Conservation (phyloP, 92 coral and sea anemone species). For the Epizoanthus ramosus region DNA sequence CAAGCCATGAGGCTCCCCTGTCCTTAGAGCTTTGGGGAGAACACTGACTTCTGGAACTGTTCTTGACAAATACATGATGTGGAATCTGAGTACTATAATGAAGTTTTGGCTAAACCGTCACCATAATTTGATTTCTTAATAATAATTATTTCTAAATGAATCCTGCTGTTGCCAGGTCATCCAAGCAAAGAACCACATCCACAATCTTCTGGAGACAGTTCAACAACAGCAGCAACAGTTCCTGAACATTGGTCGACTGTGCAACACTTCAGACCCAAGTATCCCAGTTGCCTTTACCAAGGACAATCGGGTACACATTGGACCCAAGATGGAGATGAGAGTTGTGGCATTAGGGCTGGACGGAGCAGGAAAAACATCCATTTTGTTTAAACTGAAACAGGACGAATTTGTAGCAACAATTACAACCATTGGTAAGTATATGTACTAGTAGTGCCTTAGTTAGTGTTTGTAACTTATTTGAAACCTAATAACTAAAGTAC, state of each 20-base stretch:
- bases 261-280: slow-evolving; percentile 84
- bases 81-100: too few species aligned
- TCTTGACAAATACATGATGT: too few species aligned
- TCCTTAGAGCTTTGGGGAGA: too few species aligned
- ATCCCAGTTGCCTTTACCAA: slow-evolving; percentile 99
- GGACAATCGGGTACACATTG: slow-evolving; percentile 96
- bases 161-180: slow-evolving; percentile 66
- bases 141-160: too few species aligned
- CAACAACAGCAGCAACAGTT: slow-evolving; percentile 99
- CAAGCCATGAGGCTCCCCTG: too few species aligned
- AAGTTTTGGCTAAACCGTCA: too few species aligned
- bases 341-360: slow-evolving; percentile 96
- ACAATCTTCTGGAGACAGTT: slow-evolving; percentile 88
- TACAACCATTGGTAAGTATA: slow-evolving; percentile 92
- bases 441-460: too few species aligned
- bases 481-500: background rate
- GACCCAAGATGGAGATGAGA: slow-evolving; percentile 99
- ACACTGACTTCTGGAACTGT: too few species aligned
- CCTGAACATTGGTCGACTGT: slow-evolving; percentile 87
- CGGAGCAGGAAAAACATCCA: slow-evolving; percentile 99
- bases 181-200: slow-evolving; percentile 88
- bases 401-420: slow-evolving; percentile 97
- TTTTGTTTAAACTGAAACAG: slow-evolving; percentile 94
- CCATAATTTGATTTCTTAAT: too few species aligned
- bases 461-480: background rate